These are phyloP conservation scores for Leucophenga maculata DNA, from an alignment of 2,888 invertebrate species.

Conservation along the genomic window DNA sequence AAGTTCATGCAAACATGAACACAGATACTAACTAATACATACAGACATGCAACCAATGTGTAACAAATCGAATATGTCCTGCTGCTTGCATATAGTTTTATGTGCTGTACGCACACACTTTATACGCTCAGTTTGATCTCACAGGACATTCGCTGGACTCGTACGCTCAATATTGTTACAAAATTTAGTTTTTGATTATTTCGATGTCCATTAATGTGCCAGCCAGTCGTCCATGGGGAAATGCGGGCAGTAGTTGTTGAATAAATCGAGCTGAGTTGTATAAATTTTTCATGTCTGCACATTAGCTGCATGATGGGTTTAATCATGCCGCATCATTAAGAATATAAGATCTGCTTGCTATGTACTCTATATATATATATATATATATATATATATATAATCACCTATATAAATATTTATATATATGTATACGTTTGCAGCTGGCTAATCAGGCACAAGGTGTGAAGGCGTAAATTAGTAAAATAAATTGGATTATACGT, in stretches of 20 bases:
- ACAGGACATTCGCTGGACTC: not conserved
- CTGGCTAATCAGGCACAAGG: conserved; percentile 37
- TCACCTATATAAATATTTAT: not conserved
- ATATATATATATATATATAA: not conserved
- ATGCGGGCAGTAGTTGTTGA: not conserved
- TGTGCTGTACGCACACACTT: conserved; percentile 13
- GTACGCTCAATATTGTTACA: conserved; percentile 24
- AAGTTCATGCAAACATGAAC: conserved; percentile 12
- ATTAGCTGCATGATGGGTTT: conserved; percentile 17
- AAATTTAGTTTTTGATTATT: conserved; percentile 63
- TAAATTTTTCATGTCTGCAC: conserved; percentile 19
- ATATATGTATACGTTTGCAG: not conserved
- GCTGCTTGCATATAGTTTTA: conserved; percentile 38
- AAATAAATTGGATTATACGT: conserved; percentile 52
- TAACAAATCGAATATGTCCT: conserved; percentile 48
- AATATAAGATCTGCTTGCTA: not conserved
- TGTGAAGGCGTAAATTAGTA: conserved; percentile 60
- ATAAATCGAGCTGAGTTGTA: not conserved
- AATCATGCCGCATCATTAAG: conserved; percentile 7
- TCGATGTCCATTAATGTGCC: conserved; percentile 61
- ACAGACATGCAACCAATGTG: not conserved
- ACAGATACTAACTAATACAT: not conserved
- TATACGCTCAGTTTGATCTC: conserved; percentile 8
- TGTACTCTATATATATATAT: not conserved
- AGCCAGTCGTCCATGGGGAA: conserved; percentile 51